Percentiles rank a stretch among this genome's conserved stretches.
Conservation (phyloP, 2,888 invertebrate genomes). For the Lepidocyrtinus sp. region DNA sequence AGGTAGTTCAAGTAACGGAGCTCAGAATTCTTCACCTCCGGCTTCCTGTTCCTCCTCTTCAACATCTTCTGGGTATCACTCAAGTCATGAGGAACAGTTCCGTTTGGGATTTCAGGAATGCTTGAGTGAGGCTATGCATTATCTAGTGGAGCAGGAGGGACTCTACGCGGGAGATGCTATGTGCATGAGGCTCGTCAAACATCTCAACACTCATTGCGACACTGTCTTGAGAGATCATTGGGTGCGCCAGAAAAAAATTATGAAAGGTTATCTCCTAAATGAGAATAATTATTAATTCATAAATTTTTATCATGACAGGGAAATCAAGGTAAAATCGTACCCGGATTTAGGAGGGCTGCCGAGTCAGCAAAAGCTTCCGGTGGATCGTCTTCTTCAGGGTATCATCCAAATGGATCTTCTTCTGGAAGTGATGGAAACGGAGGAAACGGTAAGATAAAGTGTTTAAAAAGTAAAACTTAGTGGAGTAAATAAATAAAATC, state of each 20-base stretch:
- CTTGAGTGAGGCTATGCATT: conserved; percentile 89
- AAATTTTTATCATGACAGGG: conserved; percentile 55
- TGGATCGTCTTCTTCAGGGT: conserved; percentile 62
- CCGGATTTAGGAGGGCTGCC: conserved; percentile 54
- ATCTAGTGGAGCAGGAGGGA: conserved; percentile 88
- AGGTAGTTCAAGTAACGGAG: no score
- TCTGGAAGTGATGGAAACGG: conserved; percentile 67
- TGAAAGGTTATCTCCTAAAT: neutral
- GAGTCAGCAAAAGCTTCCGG: conserved; percentile 28
- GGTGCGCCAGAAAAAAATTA: conserved; percentile 15
- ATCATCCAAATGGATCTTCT: conserved; percentile 65
- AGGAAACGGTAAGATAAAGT: conserved; percentile 58
- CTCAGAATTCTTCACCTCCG: conserved; percentile 18
- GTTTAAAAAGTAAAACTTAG: neutral
- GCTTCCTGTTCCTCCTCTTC: conserved; percentile 44
- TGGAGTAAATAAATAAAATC: neutral
- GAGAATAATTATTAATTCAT: neutral
- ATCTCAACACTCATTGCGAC: conserved; percentile 88
- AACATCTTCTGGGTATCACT: conserved; percentile 60
- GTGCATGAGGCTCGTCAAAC: conserved; percentile 85
- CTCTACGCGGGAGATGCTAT: conserved; percentile 81
- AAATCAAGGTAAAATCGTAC: conserved; percentile 58
- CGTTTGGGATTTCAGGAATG: conserved; percentile 93
- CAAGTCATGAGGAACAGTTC: conserved; percentile 76
- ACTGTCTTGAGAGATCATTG: conserved; percentile 70